phyloP scores from a whole-genome alignment of 2,888 invertebrate genomes.

The Carterocephalus palaemon region DNA sequence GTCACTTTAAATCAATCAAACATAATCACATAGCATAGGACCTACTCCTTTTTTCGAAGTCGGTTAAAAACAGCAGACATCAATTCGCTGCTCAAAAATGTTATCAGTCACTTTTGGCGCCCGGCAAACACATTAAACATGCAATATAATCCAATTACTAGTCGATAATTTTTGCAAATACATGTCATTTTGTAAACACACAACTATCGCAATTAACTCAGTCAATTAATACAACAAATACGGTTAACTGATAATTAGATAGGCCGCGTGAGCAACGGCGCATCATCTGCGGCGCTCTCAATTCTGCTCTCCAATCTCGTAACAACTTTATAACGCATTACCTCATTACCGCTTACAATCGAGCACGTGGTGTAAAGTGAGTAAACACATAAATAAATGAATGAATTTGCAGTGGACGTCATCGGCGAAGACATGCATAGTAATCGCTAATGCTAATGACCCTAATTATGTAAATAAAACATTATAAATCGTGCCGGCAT shows the following conservation, averaged over 20 bases:
- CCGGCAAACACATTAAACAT: slow-evolving; percentile 2
- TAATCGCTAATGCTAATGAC: slow-evolving; percentile 75
- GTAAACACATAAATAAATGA: slow-evolving; percentile 71
- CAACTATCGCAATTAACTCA: slow-evolving; percentile 15
- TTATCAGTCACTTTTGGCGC: background rate
- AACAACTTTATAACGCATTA: slow-evolving; percentile 60
- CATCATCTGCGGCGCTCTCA: slow-evolving; percentile 2
- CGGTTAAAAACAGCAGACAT: too few species aligned
- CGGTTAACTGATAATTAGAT: slow-evolving; percentile 9
- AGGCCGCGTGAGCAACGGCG: too few species aligned
- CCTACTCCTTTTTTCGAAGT: too few species aligned
- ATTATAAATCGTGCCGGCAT: slow-evolving; percentile 60
- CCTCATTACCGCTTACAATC: slow-evolving; percentile 56
- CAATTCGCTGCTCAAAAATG: background rate
- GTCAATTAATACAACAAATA: slow-evolving; percentile 20
- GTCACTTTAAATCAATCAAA: too few species aligned
- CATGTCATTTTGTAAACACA: slow-evolving; percentile 15
- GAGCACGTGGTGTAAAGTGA: slow-evolving; percentile 70
- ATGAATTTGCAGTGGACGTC: slow-evolving; percentile 67
- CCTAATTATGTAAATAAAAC: slow-evolving; percentile 76
- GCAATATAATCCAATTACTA: slow-evolving; percentile 15
- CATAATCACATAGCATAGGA: too few species aligned
- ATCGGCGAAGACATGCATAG: slow-evolving; percentile 71
- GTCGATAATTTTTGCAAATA: slow-evolving; percentile 23
- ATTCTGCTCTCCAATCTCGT: slow-evolving; percentile 33